Base-by-base conservation (phyloP, 2,113 vertebrate genomes). In the Phocoena sinus region DNA sequence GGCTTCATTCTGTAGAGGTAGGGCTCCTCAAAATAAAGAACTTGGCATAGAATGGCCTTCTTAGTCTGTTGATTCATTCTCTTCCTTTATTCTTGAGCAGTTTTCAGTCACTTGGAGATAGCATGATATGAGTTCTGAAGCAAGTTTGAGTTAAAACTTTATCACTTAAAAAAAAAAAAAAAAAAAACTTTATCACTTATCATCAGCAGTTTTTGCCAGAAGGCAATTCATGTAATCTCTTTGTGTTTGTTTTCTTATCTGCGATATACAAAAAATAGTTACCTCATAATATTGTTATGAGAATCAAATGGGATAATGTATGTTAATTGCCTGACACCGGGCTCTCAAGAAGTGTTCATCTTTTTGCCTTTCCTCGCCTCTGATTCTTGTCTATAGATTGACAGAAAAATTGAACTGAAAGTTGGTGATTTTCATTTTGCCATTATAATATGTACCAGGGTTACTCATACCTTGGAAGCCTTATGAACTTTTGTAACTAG, bases 391-490 rank as follows among this genome's bases (percentile, higher is more conserved):
- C 56, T 47, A 5, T 89, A 92, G 11, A 90, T n/a, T 74, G 28
- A 70, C 23, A 84, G 53, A 81, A 73, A 79, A 80, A 15, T 41
- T 87, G 36, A 68, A 85, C 12, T 91, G 65, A 50, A 81, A 26
- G 33, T 71, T 94, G n/a, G 6, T 94, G 31, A 31, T 63, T 95
- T 94, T 94, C 53, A 28, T 95, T 96, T 5, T 84, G 38, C 31
- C 91, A 14, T 33, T 94, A 7, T 89, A 92, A 9, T 88, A 80
- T 80, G 73, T 74, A 60, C 31, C 2, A 31, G 26, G n/a, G 18
- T 13, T 76, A 92, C 95, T 92, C 15, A 70, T 62, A 63, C n/a
- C 5, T 77, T 86, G 68, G 80, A 80, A 77, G 10, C 26, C 62
- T 73, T 70, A 80, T 36, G 21, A 94, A 80, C n/a, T 88, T 91